Percentiles rank a stretch among this genome's conserved stretches.
These are phyloP conservation scores for Taenioides sp. DNA, from an alignment of 2,797 vertebrate species.

Conservation along the genomic window DNA sequence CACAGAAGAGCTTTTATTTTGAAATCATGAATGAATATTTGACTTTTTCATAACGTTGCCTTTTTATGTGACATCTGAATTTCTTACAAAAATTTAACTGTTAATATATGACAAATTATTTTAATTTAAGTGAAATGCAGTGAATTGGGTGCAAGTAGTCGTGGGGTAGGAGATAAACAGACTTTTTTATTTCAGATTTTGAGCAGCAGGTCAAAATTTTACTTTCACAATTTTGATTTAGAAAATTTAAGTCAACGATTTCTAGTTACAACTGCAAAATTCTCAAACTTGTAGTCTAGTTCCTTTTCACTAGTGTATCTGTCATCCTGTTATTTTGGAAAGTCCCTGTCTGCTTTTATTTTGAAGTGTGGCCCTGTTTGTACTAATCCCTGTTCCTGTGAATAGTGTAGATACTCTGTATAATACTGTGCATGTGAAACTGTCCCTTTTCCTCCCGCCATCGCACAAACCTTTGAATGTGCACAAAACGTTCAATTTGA, in stretches of 20 bases:
- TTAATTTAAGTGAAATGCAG: background rate
- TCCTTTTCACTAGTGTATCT: background rate
- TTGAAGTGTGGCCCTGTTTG: conserved; percentile 8
- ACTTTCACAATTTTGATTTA: background rate
- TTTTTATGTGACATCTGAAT: background rate
- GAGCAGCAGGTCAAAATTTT: background rate
- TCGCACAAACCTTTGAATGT: background rate
- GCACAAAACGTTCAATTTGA: background rate
- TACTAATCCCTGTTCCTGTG: conserved; percentile 1
- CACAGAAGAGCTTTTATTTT: background rate
- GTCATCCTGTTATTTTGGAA: background rate
- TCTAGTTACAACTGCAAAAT: background rate
- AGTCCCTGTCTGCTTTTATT: background rate
- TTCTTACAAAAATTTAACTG: background rate
- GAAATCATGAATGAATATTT: conserved; percentile 3
- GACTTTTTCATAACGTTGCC: background rate
- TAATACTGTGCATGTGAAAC: background rate
- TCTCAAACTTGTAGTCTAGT: background rate
- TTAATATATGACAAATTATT: background rate
- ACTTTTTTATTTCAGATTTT: background rate
- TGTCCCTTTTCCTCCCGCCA: background rate
- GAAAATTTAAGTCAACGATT: background rate
- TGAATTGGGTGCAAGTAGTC: background rate
- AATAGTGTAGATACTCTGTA: conserved; percentile 5
- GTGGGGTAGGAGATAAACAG: background rate